phyloP scores from a whole-genome alignment of 2,797 vertebrate genomes.

The Arrhamphus sclerolepis region DNA sequence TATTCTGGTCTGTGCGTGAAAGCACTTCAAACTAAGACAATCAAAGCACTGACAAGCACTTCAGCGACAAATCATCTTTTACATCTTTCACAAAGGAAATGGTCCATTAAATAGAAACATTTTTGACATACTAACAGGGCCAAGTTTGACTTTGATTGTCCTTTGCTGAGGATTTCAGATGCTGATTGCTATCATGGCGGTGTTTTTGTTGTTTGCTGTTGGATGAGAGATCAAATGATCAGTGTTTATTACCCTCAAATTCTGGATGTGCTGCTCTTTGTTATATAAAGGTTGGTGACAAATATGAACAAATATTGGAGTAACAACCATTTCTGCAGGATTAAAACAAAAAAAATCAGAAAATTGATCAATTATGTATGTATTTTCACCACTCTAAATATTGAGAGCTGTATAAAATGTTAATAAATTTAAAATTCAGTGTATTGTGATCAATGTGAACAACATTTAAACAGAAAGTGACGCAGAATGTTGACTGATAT shows the following conservation, averaged over 20 bases:
- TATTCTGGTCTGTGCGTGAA: constrained; percentile 42
- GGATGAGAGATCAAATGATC: constrained; percentile 8
- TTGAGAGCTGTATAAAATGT: too few species aligned
- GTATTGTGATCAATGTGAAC: too few species aligned
- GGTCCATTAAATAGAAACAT: neutral
- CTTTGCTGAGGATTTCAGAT: constrained; percentile 7
- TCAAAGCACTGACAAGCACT: constrained; percentile 39
- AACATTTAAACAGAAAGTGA: too few species aligned
- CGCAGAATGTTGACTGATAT: too few species aligned
- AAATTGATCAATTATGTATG: too few species aligned
- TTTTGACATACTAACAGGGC: constrained; percentile 1
- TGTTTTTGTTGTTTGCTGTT: constrained; percentile 2
- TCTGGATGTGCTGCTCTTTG: constrained; percentile 1
- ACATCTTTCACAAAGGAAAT: constrained; percentile 7
- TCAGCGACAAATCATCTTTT: constrained; percentile 31
- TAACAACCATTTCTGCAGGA: neutral
- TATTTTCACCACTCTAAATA: too few species aligned
- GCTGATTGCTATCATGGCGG: constrained; percentile 9
- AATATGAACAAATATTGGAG: constrained; percentile 16
- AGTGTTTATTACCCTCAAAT: constrained; percentile 18
- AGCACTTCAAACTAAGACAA: constrained; percentile 28
- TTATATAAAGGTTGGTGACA: neutral
- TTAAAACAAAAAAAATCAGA: neutral
- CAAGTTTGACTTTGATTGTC: constrained; percentile 8
- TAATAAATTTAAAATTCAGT: too few species aligned